phyloP scores from a whole-genome alignment of 2,888 invertebrate genomes.

The Scaptomyza polygonia region DNA sequence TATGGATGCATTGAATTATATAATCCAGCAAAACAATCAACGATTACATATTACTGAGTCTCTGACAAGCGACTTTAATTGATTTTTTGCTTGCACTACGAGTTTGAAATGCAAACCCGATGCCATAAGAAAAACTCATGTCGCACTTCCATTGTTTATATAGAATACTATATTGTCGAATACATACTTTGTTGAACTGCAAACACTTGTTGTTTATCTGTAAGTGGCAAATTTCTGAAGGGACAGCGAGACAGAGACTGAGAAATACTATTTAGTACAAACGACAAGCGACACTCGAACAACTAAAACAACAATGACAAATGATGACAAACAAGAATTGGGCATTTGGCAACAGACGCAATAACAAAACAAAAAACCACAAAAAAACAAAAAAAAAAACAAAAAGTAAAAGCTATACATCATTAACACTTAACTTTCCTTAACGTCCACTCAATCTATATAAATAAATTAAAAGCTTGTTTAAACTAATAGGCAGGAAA shows the following conservation, averaged over 20 bases:
- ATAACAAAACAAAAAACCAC: neutral
- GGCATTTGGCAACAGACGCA: slow-evolving; percentile 6
- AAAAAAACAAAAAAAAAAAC: too few species aligned
- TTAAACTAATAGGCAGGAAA: too few species aligned
- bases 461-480: too few species aligned
- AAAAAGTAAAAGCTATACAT: neutral
- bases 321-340: slow-evolving; percentile 15
- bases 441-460: neutral
- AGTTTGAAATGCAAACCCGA: slow-evolving; percentile 10
- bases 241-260: slow-evolving; percentile 5
- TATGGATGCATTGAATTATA: neutral
- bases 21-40: slow-evolving; percentile 13
- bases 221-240: slow-evolving; percentile 20
- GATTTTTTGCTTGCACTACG: neutral
- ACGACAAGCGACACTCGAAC: slow-evolving; percentile 1
- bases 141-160: slow-evolving; percentile 24
- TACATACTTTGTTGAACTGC: slow-evolving; percentile 14
- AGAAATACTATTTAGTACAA: neutral
- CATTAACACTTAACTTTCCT: neutral
- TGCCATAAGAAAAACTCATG: slow-evolving; percentile 10
- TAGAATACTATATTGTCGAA: neutral
- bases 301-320: slow-evolving; percentile 14
- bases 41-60: neutral
- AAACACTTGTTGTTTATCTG: slow-evolving; percentile 48
- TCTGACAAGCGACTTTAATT: neutral